Conservation (phyloP, 2,797 vertebrate species). For the Ptychobarbus kaznakovi region DNA sequence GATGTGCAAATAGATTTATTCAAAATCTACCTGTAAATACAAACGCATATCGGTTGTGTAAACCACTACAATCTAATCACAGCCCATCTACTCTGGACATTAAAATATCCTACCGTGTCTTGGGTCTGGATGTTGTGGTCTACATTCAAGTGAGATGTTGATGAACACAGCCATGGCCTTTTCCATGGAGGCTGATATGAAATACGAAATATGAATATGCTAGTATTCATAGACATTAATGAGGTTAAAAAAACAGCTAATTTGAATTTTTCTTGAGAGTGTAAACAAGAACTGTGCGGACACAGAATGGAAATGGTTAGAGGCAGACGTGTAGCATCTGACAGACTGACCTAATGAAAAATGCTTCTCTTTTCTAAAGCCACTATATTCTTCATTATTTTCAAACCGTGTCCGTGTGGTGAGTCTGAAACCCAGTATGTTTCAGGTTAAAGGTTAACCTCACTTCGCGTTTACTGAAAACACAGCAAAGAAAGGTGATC, state of each 20-base stretch:
- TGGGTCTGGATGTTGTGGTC: conserved; percentile 7
- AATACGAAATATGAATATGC: conserved; percentile 26
- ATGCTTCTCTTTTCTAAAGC: conserved; percentile 1
- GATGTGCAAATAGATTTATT: conserved; percentile 54
- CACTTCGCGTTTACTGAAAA: conserved; percentile 38
- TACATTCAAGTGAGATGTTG: conserved; percentile 39
- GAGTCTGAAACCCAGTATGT: background rate
- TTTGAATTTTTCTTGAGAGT: conserved; percentile 25
- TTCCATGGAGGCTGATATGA: conserved; percentile 21
- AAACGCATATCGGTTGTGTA: conserved; percentile 28
- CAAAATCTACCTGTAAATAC: conserved; percentile 45
- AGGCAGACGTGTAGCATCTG: conserved; percentile 22
- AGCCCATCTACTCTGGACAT: conserved; percentile 37
- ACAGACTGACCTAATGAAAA: conserved; percentile 23
- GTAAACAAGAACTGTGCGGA: conserved; percentile 16
- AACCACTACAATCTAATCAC: conserved; percentile 39
- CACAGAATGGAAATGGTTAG: background rate
- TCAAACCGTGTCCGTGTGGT: conserved; percentile 18
- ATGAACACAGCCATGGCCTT: conserved; percentile 19
- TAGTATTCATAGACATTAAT: conserved; percentile 26
- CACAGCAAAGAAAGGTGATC: conserved; percentile 46
- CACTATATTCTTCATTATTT: conserved; percentile 25
- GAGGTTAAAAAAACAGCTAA: conserved; percentile 25
- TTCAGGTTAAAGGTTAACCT: conserved; percentile 22
- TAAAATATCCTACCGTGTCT: conserved; percentile 20